Evolutionary conservation across 2,888 invertebrate species (phyloP).

Genomic region (Caenorhabditis japonica): DNA sequence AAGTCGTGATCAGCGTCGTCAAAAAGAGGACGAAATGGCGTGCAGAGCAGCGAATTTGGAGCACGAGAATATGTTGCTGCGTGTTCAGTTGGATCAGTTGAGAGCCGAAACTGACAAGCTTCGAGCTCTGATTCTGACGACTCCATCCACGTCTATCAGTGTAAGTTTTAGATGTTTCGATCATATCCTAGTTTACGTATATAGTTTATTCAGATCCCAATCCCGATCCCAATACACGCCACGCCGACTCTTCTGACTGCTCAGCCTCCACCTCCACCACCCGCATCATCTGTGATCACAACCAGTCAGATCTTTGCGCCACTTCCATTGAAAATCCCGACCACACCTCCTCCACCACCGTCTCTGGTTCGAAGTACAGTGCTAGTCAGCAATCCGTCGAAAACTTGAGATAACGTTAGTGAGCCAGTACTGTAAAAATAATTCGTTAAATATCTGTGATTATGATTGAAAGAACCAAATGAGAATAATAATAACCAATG

Average conservation of each 20-base stretch:
- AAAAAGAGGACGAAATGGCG: constrained; percentile 89
- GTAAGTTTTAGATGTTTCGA: constrained; percentile 16
- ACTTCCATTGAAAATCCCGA: constrained; percentile 49
- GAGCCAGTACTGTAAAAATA: constrained; percentile 46
- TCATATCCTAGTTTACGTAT: background rate
- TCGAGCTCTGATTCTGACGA: constrained; percentile 51
- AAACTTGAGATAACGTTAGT: constrained; percentile 29
- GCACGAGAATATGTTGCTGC: constrained; percentile 85
- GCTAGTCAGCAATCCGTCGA: constrained; percentile 50
- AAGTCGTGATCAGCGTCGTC: constrained; percentile 89
- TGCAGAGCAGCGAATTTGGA: constrained; percentile 89
- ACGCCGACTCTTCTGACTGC: background rate
- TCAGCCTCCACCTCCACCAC: constrained; percentile 1
- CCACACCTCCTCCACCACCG: constrained; percentile 41
- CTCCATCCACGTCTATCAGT: constrained; percentile 47
- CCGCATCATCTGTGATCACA: constrained; percentile 53
- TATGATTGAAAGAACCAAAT: too few relatives aligned
- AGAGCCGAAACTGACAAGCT: constrained; percentile 61
- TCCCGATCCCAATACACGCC: constrained; percentile 36
- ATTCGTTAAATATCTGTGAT: constrained; percentile 27
- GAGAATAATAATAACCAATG: constrained; percentile 30
- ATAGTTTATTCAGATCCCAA: constrained; percentile 10
- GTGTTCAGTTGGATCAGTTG: constrained; percentile 57
- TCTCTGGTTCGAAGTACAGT: constrained; percentile 53
- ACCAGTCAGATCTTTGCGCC: constrained; percentile 52